Conservation (phyloP, 1,140 invertebrate genomes). For the Drosophila teissieri region DNA sequence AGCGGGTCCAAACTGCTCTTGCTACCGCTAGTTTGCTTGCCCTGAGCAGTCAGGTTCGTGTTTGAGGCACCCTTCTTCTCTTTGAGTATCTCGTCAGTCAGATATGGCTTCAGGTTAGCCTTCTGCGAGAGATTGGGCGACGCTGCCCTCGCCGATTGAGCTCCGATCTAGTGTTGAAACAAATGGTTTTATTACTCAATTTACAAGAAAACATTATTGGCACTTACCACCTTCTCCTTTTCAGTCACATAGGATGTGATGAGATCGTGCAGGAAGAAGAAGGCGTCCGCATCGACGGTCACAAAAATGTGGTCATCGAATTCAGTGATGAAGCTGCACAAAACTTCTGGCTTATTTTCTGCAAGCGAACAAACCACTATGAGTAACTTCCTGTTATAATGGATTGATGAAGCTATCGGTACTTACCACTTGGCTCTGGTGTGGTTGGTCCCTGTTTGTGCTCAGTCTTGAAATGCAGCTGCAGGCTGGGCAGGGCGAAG, state of each 20-base stretch:
- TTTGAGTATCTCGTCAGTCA: conserved; percentile 76
- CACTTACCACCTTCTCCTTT: conserved; percentile 92
- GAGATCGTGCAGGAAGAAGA: conserved; percentile 98
- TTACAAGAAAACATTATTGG: not conserved
- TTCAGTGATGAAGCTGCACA: conserved; percentile 98
- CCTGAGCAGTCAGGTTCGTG: conserved; percentile 67
- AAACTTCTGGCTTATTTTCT: conserved; percentile 95
- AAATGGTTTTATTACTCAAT: too few relatives aligned
- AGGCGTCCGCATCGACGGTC: conserved; percentile 98
- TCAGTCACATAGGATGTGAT: conserved; percentile 98
- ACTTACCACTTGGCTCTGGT: conserved; percentile 89
- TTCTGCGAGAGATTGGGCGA: conserved; percentile 83
- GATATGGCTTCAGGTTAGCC: conserved; percentile 70
- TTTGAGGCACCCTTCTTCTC: conserved; percentile 63
- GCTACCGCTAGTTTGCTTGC: conserved; percentile 66
- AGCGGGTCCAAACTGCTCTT: conserved; percentile 68
- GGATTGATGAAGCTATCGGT: not conserved
- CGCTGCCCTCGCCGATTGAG: conserved; percentile 72
- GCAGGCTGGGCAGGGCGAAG: conserved; percentile 96
- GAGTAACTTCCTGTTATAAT: not conserved
- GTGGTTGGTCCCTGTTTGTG: conserved; percentile 91
- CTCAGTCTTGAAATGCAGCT: conserved; percentile 96
- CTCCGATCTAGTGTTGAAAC: conserved; percentile 60
- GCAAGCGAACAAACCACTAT: conserved; percentile 12
- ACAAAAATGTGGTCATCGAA: conserved; percentile 99